These are phyloP conservation scores for Hymenopus coronatus DNA, from an alignment of 2,888 invertebrate species.

Conservation along the genomic window DNA sequence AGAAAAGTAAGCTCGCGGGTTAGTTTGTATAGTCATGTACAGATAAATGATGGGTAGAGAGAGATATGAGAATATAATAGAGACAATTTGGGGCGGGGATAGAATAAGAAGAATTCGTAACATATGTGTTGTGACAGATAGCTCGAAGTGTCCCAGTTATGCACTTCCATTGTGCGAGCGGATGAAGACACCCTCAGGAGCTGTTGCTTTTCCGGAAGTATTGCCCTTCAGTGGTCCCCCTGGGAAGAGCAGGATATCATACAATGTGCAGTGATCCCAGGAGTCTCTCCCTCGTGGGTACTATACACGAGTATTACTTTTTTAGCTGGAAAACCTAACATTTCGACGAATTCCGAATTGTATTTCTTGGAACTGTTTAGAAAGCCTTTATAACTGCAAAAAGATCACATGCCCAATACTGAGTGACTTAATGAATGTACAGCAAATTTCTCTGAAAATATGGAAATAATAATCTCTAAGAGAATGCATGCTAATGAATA, in stretches of 20 bases:
- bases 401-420: neutral
- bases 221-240: neutral
- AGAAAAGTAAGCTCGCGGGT: too few relatives aligned
- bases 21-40: too few relatives aligned
- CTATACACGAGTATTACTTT: neutral
- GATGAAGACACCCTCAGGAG: neutral
- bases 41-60: too few relatives aligned
- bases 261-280: neutral
- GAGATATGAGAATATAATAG: too few relatives aligned
- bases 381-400: neutral
- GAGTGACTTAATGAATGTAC: too few relatives aligned
- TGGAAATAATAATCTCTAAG: too few relatives aligned
- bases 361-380: neutral
- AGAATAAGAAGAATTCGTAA: too few relatives aligned
- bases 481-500: too few relatives aligned
- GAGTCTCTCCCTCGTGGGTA: neutral
- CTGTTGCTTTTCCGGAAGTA: neutral
- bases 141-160: neutral
- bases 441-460: too few relatives aligned
- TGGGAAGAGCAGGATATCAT: neutral
- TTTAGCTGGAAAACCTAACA: neutral
- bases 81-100: too few relatives aligned
- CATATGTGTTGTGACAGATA: neutral
- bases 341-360: neutral
- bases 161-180: neutral